Evolutionary conservation across 2,113 vertebrate genomes (phyloP).

Genomic region (Ondatra zibethicus): DNA sequence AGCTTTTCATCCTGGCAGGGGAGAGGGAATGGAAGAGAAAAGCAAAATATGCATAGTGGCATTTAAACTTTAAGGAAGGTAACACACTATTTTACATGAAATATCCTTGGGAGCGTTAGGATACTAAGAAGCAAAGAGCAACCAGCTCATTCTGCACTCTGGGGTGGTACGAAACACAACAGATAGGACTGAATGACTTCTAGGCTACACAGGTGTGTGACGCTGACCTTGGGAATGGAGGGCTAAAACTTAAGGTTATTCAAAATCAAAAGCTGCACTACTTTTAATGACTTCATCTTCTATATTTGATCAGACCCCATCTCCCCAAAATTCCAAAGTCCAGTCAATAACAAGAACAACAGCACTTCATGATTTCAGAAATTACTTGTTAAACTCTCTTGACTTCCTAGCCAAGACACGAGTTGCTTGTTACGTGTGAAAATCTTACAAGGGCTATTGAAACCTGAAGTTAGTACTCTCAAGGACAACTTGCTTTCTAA

Average conservation of each 20-base stretch:
- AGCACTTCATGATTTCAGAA: slow-evolving; percentile 15
- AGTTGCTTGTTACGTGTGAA: slow-evolving; percentile 12
- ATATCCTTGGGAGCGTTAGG: background rate
- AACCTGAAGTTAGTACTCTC: background rate
- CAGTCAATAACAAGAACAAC: background rate
- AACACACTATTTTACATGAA: background rate
- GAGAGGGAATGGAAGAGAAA: background rate
- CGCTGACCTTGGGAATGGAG: background rate
- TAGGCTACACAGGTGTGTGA: background rate
- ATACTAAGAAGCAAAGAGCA: background rate
- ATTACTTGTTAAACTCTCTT: slow-evolving; percentile 21
- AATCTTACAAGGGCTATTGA: background rate
- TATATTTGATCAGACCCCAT: background rate
- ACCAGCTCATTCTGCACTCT: background rate
- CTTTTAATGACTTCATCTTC: background rate
- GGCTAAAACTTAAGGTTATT: background rate
- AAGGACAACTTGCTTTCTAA: background rate
- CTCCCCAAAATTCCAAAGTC: background rate
- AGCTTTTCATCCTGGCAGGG: background rate
- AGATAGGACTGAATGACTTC: background rate
- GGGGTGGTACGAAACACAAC: background rate
- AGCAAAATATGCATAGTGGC: background rate
- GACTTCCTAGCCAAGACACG: background rate
- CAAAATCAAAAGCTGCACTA: background rate
- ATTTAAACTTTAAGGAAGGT: background rate